Conservation (phyloP, 1,140 invertebrate genomes). For the Saccostrea cuccullata region DNA sequence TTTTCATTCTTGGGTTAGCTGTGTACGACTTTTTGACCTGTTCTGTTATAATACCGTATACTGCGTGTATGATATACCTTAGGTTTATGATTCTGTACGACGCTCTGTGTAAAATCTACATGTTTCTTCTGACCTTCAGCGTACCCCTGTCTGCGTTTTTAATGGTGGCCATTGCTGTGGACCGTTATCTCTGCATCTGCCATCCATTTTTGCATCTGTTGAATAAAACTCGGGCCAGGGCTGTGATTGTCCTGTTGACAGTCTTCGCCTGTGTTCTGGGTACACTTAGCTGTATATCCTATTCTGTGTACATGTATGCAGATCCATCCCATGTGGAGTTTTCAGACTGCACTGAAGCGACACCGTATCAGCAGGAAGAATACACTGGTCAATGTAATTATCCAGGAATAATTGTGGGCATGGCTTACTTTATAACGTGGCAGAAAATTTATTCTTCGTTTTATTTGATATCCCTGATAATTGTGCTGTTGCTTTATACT, state of each 20-base stretch:
- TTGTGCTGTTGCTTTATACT: slow-evolving; percentile 65
- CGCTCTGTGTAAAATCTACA: too few relatives aligned
- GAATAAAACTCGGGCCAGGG: too few relatives aligned
- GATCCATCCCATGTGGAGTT: not conserved
- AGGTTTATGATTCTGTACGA: too few relatives aligned
- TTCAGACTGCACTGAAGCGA: not conserved
- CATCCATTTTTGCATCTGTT: too few relatives aligned
- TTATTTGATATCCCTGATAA: slow-evolving; percentile 64
- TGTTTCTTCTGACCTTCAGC: too few relatives aligned
- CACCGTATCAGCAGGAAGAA: not conserved
- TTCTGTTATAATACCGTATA: slow-evolving; percentile 73
- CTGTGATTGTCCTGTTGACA: too few relatives aligned
- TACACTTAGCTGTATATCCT: too few relatives aligned
- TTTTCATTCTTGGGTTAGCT: slow-evolving; percentile 76
- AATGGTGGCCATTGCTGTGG: too few relatives aligned
- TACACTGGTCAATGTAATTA: slow-evolving; percentile 56
- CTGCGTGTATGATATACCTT: too few relatives aligned
- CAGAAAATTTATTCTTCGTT: slow-evolving; percentile 69
- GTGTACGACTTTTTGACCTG: slow-evolving; percentile 75
- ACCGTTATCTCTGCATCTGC: too few relatives aligned
- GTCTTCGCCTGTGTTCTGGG: too few relatives aligned
- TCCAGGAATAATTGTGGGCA: slow-evolving; percentile 50
- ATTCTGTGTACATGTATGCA: not conserved
- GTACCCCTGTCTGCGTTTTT: too few relatives aligned
- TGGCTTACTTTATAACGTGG: slow-evolving; percentile 51